Conservation (phyloP, 1,140 invertebrate genomes). For the Drosophila santomea region DNA sequence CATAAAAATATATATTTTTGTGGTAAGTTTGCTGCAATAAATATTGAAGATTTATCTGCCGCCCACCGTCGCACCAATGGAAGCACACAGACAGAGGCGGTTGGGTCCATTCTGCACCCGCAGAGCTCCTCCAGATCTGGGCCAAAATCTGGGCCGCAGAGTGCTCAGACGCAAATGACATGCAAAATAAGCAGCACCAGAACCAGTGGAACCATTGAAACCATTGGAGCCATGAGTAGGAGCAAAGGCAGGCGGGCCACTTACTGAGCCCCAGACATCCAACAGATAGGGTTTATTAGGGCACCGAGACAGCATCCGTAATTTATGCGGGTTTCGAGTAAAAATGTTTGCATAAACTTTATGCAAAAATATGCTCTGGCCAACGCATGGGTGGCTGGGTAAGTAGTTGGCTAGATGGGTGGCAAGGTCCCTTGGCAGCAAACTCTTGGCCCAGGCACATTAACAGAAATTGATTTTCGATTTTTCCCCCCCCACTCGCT, state of each 20-base stretch:
- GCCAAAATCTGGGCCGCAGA: constrained; percentile 15
- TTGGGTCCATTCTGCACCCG: constrained; percentile 6
- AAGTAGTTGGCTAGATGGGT: background rate
- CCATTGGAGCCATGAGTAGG: background rate
- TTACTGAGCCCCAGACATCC: constrained; percentile 44
- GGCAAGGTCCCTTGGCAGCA: constrained; percentile 9
- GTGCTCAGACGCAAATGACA: constrained; percentile 58
- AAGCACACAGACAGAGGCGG: constrained; percentile 10
- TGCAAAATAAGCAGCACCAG: constrained; percentile 55
- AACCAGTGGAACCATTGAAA: constrained; percentile 2
- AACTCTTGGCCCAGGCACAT: constrained; percentile 58
- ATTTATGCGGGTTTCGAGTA: constrained; percentile 63
- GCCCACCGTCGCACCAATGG: constrained; percentile 5
- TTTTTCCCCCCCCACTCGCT: constrained; percentile 40
- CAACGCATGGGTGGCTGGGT: constrained; percentile 26
- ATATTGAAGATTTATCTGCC: constrained; percentile 46
- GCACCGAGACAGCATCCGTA: constrained; percentile 36
- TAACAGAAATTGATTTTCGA: constrained; percentile 81
- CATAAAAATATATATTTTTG: constrained; percentile 8
- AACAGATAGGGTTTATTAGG: constrained; percentile 59
- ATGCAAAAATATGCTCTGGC: constrained; percentile 61
- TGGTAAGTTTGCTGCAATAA: constrained; percentile 25
- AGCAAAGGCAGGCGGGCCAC: constrained; percentile 33
- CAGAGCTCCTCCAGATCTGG: background rate
- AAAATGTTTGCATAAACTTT: constrained; percentile 65